phyloP scores from a whole-genome alignment of 2,797 vertebrate species.

The Microchirus variegatus region DNA sequence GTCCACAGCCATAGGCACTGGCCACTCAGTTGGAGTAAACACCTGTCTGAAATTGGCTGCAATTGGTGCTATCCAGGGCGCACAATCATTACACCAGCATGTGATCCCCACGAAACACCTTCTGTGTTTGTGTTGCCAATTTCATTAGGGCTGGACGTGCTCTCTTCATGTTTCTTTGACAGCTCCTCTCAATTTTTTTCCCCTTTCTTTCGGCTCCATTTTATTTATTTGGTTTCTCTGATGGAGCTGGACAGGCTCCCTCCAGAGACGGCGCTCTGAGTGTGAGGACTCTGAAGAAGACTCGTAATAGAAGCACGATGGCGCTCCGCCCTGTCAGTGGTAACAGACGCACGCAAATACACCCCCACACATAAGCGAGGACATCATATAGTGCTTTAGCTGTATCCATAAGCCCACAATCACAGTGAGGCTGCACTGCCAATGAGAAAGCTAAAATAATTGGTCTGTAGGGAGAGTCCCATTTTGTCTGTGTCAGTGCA shows the following conservation, averaged over 20 bases:
- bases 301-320: conserved; percentile 31
- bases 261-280: conserved; percentile 50
- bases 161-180: conserved; percentile 47
- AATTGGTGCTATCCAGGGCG: conserved; percentile 38
- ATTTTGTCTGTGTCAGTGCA: conserved; percentile 69
- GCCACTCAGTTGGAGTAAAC: conserved; percentile 60
- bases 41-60: conserved; percentile 64
- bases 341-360: conserved; percentile 6
- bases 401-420: conserved; percentile 48
- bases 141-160: conserved; percentile 52
- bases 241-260: conserved; percentile 39
- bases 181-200: conserved; percentile 15
- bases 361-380: conserved; percentile 8
- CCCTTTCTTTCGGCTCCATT: not conserved
- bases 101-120: conserved; percentile 44
- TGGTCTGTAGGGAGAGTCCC: conserved; percentile 70
- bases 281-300: conserved; percentile 44
- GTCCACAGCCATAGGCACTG: conserved; percentile 47
- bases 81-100: conserved; percentile 49
- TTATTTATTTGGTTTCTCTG: conserved; percentile 49
- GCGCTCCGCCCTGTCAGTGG: conserved; percentile 30
- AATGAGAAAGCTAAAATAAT: conserved; percentile 75
- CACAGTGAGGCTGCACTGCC: conserved; percentile 45
- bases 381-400: conserved; percentile 50
- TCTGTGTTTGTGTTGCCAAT: conserved; percentile 48